These are phyloP conservation scores for Malurus leucopterus DNA, from an alignment of 2,797 vertebrate genomes.

Conservation along the genomic window DNA sequence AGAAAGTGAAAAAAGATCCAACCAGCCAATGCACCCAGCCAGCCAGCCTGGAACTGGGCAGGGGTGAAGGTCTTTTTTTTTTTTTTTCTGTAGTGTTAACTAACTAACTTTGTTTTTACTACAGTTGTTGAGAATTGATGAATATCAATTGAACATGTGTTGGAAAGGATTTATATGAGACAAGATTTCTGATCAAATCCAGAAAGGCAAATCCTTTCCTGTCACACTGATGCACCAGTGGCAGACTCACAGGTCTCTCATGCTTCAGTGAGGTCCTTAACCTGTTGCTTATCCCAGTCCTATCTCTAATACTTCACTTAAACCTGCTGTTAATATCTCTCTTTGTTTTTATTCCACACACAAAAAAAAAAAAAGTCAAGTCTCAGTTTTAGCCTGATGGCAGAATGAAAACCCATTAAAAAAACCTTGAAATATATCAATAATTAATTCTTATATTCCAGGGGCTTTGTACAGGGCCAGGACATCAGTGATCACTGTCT, in stretches of 20 bases:
- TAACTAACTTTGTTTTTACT: background rate
- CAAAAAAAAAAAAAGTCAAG: background rate
- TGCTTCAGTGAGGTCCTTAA: background rate
- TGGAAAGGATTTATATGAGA: background rate
- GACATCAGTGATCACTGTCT: background rate
- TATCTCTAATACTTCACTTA: background rate
- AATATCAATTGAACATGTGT: background rate
- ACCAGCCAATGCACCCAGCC: background rate
- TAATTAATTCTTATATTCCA: background rate
- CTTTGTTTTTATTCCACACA: background rate
- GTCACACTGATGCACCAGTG: background rate
- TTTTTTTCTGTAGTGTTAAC: background rate
- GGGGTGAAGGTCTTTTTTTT: background rate
- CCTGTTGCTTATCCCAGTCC: background rate
- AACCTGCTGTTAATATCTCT: background rate
- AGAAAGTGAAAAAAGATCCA: background rate
- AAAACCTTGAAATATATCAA: background rate
- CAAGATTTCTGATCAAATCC: background rate
- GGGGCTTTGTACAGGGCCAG: background rate
- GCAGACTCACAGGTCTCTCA: background rate
- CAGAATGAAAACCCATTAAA: background rate
- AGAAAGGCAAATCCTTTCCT: background rate
- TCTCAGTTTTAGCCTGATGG: background rate
- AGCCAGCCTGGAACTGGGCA: background rate
- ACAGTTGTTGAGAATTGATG: background rate